These are phyloP conservation scores for Eupithecia exiguata DNA, from an alignment of 2,888 invertebrate genomes.

Conservation along the genomic window DNA sequence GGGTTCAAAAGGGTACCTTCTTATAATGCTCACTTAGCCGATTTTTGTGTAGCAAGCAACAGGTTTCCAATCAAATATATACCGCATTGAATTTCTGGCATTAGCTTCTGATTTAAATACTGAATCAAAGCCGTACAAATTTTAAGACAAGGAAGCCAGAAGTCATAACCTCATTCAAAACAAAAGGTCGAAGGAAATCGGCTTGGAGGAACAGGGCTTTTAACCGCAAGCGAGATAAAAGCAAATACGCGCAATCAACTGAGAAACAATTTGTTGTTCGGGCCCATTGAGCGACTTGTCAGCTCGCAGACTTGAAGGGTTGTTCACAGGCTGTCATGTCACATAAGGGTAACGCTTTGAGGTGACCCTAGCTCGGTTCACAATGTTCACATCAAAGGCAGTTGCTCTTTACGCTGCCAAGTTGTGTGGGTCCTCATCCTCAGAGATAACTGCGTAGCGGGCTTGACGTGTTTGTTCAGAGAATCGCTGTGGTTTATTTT, in stretches of 20 bases:
- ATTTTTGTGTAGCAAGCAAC: neutral
- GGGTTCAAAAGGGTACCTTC: neutral
- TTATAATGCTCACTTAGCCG: neutral
- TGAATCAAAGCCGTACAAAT: neutral
- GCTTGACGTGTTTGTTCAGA: conserved; percentile 13
- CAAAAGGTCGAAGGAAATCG: neutral
- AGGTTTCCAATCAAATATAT: neutral
- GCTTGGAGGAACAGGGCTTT: neutral
- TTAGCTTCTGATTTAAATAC: neutral
- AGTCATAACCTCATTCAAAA: neutral
- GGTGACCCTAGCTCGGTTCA: conserved; percentile 28
- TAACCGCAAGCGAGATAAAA: neutral
- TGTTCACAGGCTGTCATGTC: conserved; percentile 18
- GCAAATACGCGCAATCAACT: conserved; percentile 1
- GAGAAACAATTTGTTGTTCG: neutral
- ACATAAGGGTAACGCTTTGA: conserved; percentile 17
- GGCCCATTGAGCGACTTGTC: neutral
- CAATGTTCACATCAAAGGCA: conserved; percentile 25
- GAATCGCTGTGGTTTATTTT: conserved; percentile 8
- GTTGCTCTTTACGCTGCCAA: conserved; percentile 24
- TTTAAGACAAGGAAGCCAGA: neutral
- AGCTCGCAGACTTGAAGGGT: conserved; percentile 15
- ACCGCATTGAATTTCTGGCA: neutral
- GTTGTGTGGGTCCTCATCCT: conserved; percentile 19
- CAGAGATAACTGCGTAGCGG: conserved; percentile 19